Evolutionary conservation across 2,113 vertebrate genomes (phyloP).

Genomic region (Ictalurus furcatus): DNA sequence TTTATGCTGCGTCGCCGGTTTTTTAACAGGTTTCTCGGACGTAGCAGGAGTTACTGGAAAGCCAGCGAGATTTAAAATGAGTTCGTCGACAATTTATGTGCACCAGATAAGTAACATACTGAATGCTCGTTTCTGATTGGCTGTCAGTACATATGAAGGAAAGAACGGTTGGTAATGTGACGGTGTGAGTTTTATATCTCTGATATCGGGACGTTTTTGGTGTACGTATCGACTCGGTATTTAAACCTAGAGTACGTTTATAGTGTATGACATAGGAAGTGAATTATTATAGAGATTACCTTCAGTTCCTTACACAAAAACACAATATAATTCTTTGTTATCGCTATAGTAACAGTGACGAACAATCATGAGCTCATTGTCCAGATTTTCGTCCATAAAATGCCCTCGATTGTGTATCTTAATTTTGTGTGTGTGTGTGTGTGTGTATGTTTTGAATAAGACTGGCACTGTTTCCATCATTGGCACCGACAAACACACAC

Average conservation of each 20-base stretch:
- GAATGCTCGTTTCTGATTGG: background rate
- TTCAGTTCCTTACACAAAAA: background rate
- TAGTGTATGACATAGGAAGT: no score
- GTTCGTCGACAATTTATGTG: background rate
- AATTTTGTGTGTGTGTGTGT: conserved; percentile 19
- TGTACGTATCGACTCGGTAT: background rate
- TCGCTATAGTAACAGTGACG: background rate
- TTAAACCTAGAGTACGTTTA: background rate
- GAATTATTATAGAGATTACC: background rate
- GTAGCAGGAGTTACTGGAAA: background rate
- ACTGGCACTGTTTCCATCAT: conserved; percentile 14
- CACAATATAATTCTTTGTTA: background rate
- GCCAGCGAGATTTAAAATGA: background rate
- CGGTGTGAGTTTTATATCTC: background rate
- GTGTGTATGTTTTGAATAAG: background rate
- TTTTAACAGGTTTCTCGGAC: background rate
- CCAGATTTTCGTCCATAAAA: conserved; percentile 13
- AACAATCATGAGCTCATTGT: background rate
- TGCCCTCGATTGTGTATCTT: conserved; percentile 40
- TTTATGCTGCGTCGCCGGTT: background rate
- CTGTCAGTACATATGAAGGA: background rate
- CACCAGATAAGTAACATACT: background rate
- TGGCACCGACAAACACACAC: conserved; percentile 3
- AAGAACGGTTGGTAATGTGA: background rate
- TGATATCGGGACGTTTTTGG: background rate